These are phyloP conservation scores for Parnassius smintheus DNA, from an alignment of 2,888 invertebrate genomes.

Conservation along the genomic window DNA sequence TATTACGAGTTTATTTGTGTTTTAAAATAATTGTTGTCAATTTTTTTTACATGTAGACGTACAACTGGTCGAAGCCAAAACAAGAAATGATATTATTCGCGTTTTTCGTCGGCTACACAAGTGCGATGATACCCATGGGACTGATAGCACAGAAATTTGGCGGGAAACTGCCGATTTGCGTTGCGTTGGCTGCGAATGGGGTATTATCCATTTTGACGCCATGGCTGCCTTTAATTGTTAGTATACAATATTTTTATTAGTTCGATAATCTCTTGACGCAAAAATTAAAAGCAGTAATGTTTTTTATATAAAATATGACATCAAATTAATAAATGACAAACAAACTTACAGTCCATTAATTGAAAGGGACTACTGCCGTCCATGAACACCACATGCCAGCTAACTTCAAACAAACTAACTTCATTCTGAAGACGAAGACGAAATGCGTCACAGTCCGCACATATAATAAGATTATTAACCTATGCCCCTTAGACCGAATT, in stretches of 20 bases:
- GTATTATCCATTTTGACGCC: conserved; percentile 53
- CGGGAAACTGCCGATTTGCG: conserved; percentile 77
- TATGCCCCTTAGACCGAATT: too few species aligned
- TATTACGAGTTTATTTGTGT: too few species aligned
- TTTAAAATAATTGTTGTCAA: neutral
- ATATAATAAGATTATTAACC: too few species aligned
- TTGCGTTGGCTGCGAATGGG: conserved; percentile 60
- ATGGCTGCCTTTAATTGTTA: conserved; percentile 56
- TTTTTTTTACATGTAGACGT: conserved; percentile 43
- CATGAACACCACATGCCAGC: too few species aligned
- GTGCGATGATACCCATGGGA: conserved; percentile 79
- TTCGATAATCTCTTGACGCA: neutral
- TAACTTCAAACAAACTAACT: too few species aligned
- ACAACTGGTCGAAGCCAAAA: conserved; percentile 56
- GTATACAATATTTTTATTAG: conserved; percentile 29
- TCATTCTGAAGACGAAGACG: too few species aligned
- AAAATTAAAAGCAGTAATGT: too few species aligned
- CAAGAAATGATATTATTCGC: conserved; percentile 69
- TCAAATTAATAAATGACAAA: too few species aligned
- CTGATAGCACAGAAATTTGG: conserved; percentile 82
- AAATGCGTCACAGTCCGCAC: too few species aligned
- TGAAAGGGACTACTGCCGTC: too few species aligned
- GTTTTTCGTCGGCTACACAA: conserved; percentile 79
- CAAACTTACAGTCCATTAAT: too few species aligned
- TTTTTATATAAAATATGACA: too few species aligned